Base-by-base conservation (phyloP, 2,888 invertebrate genomes). In the Coleophora flavipennella region DNA sequence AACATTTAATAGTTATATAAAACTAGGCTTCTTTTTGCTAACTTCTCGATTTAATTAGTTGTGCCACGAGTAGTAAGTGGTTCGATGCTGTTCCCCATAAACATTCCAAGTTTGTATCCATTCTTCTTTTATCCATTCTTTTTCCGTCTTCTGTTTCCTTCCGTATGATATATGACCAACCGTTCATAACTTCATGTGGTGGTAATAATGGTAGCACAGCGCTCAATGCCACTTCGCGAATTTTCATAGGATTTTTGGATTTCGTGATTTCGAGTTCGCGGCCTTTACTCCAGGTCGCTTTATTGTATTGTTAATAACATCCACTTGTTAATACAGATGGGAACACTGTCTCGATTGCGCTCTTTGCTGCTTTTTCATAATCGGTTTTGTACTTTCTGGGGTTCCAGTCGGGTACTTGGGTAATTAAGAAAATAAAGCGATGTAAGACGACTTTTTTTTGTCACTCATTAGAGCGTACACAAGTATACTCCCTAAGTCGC, bases 331-430 rank as follows among this genome's bases (percentile, higher is more conserved):
- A 38, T 26, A 35, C 41, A 41, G 35, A 27, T 31, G 41, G 38
- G 31, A 41, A 41, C 14, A 37, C 37, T 25, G 13, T 13, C 7
- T 6, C 25, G 28, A 37, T 37, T 14, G 37, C 37, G 31, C 12
- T 38, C 38, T 39, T 45, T 28, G 43, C 38, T 36, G 46, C 41
- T 29, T 35, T 40, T 42, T 48, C 42, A 41, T 40, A 48, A 42
- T 48, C 45, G 29, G 41, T 39, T 42, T 41, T 42, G 33, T 40
- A 44, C 40, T 31, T 45, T 39, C 33, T 39, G 13, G 48, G 48
- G 42, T 45, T 48, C 48, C 48, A 48, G 31, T 35, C 48, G 35
- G 42, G 45, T 41, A 48, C 31, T 44, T 42, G 39, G 31, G 45
- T 45, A 43, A 36, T 38, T 42, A 31, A 11, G 37, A 35, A 34